Conservation (phyloP, 2,888 invertebrate genomes). For the Thereva unica region DNA sequence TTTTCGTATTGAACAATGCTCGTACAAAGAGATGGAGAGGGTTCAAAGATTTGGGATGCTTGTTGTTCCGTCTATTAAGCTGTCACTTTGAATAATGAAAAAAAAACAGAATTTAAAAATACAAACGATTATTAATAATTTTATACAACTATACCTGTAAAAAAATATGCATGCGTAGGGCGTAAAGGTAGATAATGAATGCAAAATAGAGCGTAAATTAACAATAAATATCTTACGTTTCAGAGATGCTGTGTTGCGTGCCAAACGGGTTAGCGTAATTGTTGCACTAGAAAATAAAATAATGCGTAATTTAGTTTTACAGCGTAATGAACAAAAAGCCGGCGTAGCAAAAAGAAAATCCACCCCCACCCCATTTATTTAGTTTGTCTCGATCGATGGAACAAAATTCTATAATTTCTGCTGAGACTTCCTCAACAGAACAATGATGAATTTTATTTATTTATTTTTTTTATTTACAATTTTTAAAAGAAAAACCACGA, state of each 20-base stretch:
- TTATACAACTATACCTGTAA: slow-evolving; percentile 4
- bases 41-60: too few species aligned
- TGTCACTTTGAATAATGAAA: too few species aligned
- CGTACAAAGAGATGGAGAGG: too few species aligned
- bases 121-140: not conserved
- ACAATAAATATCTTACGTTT: slow-evolving; percentile 10
- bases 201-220: not conserved
- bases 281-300: slow-evolving; percentile 1
- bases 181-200: not conserved
- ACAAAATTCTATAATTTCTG: slow-evolving; percentile 13
- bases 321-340: slow-evolving; percentile 9
- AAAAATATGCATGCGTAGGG: slow-evolving; percentile 33
- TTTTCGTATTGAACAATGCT: too few species aligned
- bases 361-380: too few species aligned
- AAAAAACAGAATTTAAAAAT: not conserved
- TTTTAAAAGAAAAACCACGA: too few species aligned
- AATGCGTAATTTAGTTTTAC: slow-evolving; percentile 17
- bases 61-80: too few species aligned
- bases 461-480: too few species aligned
- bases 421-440: slow-evolving; percentile 38
- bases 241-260: not conserved
- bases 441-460: not conserved
- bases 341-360: slow-evolving; percentile 2
- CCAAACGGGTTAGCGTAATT: slow-evolving; percentile 8
- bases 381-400: slow-evolving; percentile 2